These are phyloP conservation scores for Sphaeramia orbicularis DNA, from an alignment of 2,797 vertebrate species.

Conservation along the genomic window DNA sequence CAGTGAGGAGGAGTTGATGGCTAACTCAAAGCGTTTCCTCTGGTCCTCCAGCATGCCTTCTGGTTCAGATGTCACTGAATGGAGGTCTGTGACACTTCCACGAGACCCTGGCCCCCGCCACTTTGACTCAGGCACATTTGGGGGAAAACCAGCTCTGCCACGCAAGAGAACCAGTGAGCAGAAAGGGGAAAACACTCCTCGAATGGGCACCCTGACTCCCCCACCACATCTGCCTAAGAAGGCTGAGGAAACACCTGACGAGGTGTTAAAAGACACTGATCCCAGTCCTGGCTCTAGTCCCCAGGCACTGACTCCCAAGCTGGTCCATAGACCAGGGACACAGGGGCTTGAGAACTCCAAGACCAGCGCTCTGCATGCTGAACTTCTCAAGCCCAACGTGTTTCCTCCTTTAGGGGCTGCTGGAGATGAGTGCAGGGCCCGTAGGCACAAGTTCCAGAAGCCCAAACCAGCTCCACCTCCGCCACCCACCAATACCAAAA, in stretches of 20 bases:
- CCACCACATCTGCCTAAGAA: constrained; percentile 91
- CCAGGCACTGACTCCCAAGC: constrained; percentile 90
- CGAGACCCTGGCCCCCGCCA: constrained; percentile 92
- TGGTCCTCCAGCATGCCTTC: constrained; percentile 90
- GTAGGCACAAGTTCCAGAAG: constrained; percentile 91
- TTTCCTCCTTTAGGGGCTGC: constrained; percentile 83
- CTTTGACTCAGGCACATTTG: constrained; percentile 92
- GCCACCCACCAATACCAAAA: constrained; percentile 86
- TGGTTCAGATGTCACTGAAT: constrained; percentile 87
- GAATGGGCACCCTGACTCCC: constrained; percentile 89
- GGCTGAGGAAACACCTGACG: constrained; percentile 85
- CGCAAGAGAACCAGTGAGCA: constrained; percentile 90
- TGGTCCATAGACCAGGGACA: constrained; percentile 83
- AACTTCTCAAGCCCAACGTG: constrained; percentile 83
- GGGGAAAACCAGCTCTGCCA: constrained; percentile 93
- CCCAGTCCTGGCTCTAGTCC: constrained; percentile 91
- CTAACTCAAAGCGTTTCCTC: constrained; percentile 92
- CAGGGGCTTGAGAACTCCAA: constrained; percentile 84
- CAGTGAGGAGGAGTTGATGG: constrained; percentile 87
- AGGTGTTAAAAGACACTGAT: constrained; percentile 89
- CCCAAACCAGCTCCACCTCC: constrained; percentile 93
- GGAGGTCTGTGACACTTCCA: constrained; percentile 94
- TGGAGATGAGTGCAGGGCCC: constrained; percentile 88
- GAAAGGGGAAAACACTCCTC: constrained; percentile 83
- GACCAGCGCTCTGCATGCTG: constrained; percentile 86